Evolutionary conservation across 2,797 vertebrate species (phyloP).

Genomic region (Anguilla anguilla): DNA sequence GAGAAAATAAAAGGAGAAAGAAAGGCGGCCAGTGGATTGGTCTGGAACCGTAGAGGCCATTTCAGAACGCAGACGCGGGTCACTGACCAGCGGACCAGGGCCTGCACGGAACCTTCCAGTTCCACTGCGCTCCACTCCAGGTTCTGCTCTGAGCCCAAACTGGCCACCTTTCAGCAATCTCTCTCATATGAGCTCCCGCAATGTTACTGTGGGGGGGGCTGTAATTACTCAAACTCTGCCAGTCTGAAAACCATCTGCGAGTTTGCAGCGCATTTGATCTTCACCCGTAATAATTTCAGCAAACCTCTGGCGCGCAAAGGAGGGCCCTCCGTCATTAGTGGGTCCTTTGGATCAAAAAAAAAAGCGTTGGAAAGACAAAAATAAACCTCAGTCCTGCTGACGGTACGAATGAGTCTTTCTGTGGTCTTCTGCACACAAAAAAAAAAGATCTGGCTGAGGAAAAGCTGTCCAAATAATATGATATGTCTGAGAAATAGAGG

Average conservation of each 20-base stretch:
- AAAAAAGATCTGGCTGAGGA: background rate
- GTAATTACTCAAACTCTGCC: background rate
- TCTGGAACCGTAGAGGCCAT: conserved; percentile 40
- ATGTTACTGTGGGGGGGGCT: background rate
- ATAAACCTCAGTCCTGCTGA: conserved; percentile 15
- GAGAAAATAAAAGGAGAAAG: background rate
- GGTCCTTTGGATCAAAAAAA: background rate
- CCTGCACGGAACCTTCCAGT: background rate
- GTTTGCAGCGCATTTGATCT: background rate
- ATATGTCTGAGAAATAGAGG: background rate
- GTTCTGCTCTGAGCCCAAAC: background rate
- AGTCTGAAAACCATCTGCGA: conserved; percentile 9
- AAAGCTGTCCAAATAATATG: conserved; percentile 5
- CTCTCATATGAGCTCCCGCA: background rate
- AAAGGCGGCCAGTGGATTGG: background rate
- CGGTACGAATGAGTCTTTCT: background rate
- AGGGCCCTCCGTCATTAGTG: conserved; percentile 3
- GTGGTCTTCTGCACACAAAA: background rate
- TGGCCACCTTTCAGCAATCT: background rate
- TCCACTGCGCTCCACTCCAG: background rate
- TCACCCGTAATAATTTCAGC: conserved; percentile 10
- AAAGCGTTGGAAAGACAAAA: background rate
- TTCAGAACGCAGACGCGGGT: conserved; percentile 44
- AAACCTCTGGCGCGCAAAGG: background rate
- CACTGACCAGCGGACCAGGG: background rate